Conservation (phyloP, 2,888 invertebrate species). For the Pharmacophagus antenor region DNA sequence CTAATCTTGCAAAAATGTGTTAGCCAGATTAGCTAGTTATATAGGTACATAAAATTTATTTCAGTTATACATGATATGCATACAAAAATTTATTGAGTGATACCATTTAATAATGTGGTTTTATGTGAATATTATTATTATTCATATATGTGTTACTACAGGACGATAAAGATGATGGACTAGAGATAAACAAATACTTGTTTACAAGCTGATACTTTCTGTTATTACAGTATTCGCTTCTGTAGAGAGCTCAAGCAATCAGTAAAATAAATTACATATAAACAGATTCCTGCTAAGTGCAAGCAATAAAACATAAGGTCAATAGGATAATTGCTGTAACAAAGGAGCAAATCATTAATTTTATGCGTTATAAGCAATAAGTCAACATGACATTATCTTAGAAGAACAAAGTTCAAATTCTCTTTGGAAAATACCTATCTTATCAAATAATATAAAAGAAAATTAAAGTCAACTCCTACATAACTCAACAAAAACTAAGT, state of each 20-base stretch:
- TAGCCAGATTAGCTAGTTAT: too few relatives aligned
- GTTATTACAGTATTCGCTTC: neutral
- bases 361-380: slow-evolving; percentile 22
- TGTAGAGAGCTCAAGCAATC: slow-evolving; percentile 13
- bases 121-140: neutral
- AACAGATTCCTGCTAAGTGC: slow-evolving; percentile 21
- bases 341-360: slow-evolving; percentile 33
- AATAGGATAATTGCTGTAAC: slow-evolving; percentile 34
- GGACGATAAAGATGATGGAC: neutral
- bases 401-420: slow-evolving; percentile 15
- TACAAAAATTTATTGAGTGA: too few relatives aligned
- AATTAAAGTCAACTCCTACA: too few relatives aligned
- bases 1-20: too few relatives aligned
- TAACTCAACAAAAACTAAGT: too few relatives aligned
- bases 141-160: neutral
- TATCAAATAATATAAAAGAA: neutral
- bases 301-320: slow-evolving; percentile 30
- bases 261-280: slow-evolving; percentile 16
- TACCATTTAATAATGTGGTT: too few relatives aligned
- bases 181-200: neutral
- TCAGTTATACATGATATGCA: too few relatives aligned
- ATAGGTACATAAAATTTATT: too few relatives aligned
- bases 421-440: slow-evolving; percentile 21
- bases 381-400: slow-evolving; percentile 20
- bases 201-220: slow-evolving; percentile 9